phyloP scores from a whole-genome alignment of 2,113 vertebrate genomes.

The Poecilia latipinna region DNA sequence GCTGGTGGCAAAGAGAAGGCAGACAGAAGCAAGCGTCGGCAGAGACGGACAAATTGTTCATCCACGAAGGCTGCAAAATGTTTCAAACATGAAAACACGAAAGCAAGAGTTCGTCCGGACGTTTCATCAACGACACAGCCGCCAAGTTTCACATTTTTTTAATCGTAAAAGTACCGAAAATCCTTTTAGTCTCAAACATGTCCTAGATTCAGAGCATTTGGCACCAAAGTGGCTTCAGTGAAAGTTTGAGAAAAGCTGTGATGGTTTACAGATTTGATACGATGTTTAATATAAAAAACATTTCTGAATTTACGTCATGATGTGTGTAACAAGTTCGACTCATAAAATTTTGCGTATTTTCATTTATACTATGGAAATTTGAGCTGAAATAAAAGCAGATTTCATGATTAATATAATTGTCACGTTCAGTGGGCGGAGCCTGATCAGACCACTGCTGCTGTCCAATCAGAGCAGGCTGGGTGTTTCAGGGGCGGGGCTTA shows the following conservation, averaged over 20 bases:
- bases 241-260: not conserved
- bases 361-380: not conserved
- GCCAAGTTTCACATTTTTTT: slow-evolving; percentile 46
- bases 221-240: slow-evolving; percentile 27
- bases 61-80: slow-evolving; percentile 1
- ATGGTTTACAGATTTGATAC: not conserved
- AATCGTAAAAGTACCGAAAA: slow-evolving; percentile 30
- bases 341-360: no score
- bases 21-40: slow-evolving; percentile 36
- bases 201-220: slow-evolving; percentile 23
- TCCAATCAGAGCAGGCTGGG: not conserved
- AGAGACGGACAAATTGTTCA: not conserved
- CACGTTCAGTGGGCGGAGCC: not conserved
- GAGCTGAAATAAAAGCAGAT: not conserved
- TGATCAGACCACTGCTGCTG: not conserved
- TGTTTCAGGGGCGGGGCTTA: not conserved
- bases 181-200: not conserved
- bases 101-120: not conserved
- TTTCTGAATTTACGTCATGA: no score
- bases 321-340: no score
- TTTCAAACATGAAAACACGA: not conserved
- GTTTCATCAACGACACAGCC: not conserved
- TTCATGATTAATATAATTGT: not conserved
- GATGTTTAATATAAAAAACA: no score
- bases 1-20: slow-evolving; percentile 59